Conservation (phyloP, 2,888 invertebrate genomes). For the Cosmorhoe ocellata region DNA sequence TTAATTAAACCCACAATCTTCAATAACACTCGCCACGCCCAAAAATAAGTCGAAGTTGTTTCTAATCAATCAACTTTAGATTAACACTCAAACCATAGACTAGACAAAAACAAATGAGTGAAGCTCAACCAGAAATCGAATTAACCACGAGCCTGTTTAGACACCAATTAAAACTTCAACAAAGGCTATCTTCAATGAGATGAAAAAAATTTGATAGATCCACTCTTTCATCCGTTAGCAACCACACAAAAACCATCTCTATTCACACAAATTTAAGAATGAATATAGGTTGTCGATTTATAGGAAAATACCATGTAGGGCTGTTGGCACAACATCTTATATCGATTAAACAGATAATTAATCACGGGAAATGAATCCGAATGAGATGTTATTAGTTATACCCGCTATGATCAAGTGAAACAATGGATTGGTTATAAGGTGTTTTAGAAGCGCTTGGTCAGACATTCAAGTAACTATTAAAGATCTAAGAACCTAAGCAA, state of each 20-base stretch:
- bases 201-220: constrained; percentile 79
- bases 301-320: constrained; percentile 60
- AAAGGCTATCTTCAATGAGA: constrained; percentile 79
- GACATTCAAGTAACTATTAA: too few species aligned
- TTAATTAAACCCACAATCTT: constrained; percentile 52
- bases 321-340: constrained; percentile 82
- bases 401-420: constrained; percentile 81
- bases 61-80: constrained; percentile 79
- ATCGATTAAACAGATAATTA: constrained; percentile 83
- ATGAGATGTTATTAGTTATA: constrained; percentile 83
- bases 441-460: constrained; percentile 32
- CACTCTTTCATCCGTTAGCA: constrained; percentile 64
- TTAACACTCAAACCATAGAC: constrained; percentile 66
- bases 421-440: constrained; percentile 67
- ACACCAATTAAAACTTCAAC: constrained; percentile 80
- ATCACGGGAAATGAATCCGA: constrained; percentile 82
- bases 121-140: constrained; percentile 71
- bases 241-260: constrained; percentile 39
- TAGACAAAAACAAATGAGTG: constrained; percentile 75
- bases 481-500: too few species aligned
- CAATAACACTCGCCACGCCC: constrained; percentile 57
- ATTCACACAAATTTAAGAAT: constrained; percentile 24
- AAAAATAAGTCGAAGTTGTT: constrained; percentile 54
- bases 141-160: constrained; percentile 77
- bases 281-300: constrained; percentile 29